Conservation (phyloP, 2,888 invertebrate species). For the Idaea dimidiata region DNA sequence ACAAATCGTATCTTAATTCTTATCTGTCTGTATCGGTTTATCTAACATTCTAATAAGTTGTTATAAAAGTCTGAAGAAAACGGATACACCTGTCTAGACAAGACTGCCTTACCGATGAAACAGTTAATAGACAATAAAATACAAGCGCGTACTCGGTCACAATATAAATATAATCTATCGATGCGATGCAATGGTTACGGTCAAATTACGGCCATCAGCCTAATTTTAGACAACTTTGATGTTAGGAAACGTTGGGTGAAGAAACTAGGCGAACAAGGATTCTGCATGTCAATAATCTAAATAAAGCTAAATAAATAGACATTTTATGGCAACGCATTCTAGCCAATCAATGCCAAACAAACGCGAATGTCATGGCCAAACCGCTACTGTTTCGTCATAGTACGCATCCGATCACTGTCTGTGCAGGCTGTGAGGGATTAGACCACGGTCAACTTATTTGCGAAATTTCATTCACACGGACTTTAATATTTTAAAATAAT, state of each 20-base stretch:
- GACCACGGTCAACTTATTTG: constrained; percentile 43
- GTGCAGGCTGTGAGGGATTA: constrained; percentile 10
- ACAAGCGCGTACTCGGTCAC: constrained; percentile 32
- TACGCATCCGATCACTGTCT: neutral
- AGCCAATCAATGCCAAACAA: constrained; percentile 17
- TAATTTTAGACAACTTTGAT: constrained; percentile 24
- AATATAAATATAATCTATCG: constrained; percentile 27
- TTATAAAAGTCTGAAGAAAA: constrained; percentile 36
- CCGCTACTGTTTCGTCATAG: constrained; percentile 1
- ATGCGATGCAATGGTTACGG: constrained; percentile 13
- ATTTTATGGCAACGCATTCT: constrained; percentile 10
- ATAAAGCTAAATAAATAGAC: constrained; percentile 13
- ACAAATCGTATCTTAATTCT: constrained; percentile 49
- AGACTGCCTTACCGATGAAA: constrained; percentile 32
- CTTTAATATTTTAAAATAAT: constrained; percentile 8
- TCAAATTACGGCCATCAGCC: constrained; percentile 21
- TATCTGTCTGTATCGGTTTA: constrained; percentile 54
- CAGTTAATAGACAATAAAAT: constrained; percentile 41
- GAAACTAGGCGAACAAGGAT: constrained; percentile 9
- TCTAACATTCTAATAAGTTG: constrained; percentile 50
- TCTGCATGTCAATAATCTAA: constrained; percentile 7
- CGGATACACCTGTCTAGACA: constrained; percentile 42
- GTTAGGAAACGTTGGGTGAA: constrained; percentile 17
- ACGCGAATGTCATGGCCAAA: constrained; percentile 22
- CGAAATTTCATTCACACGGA: constrained; percentile 34